Evolutionary conservation across 1,140 invertebrate genomes (phyloP).

Genomic region (Drosophila subpulchrella): DNA sequence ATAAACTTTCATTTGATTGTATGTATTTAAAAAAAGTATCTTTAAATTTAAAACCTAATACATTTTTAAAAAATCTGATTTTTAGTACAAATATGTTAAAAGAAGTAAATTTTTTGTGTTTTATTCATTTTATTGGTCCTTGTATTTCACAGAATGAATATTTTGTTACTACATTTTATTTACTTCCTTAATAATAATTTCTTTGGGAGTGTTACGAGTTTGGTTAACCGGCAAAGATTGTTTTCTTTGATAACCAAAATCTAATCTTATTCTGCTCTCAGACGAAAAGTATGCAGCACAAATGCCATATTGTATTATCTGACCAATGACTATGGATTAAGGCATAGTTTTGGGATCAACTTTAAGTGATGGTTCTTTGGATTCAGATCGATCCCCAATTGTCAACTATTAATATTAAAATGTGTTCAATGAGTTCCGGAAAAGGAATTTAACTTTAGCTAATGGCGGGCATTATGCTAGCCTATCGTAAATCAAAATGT

Average conservation of each 20-base stretch:
- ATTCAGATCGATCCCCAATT: not conserved
- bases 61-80: too few relatives aligned
- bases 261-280: not conserved
- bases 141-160: too few relatives aligned
- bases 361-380: not conserved
- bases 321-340: too few relatives aligned
- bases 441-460: slow-evolving; percentile 13
- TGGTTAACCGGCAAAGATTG: not conserved
- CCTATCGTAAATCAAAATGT: slow-evolving; percentile 58
- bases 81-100: too few relatives aligned
- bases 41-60: not conserved
- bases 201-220: too few relatives aligned
- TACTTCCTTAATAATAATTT: not conserved
- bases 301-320: accelerated
- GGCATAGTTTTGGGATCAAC: slow-evolving; percentile 4
- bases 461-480: slow-evolving; percentile 24
- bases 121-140: too few relatives aligned
- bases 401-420: slow-evolving; percentile 7
- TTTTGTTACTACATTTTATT: too few relatives aligned
- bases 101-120: too few relatives aligned
- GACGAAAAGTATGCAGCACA: slow-evolving; percentile 13
- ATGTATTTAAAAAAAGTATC: not conserved
- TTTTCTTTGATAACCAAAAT: not conserved
- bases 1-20: not conserved
- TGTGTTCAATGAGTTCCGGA: not conserved